Base-by-base conservation (phyloP, 1,140 invertebrate species). In the Pomphorhynchus laevis region DNA sequence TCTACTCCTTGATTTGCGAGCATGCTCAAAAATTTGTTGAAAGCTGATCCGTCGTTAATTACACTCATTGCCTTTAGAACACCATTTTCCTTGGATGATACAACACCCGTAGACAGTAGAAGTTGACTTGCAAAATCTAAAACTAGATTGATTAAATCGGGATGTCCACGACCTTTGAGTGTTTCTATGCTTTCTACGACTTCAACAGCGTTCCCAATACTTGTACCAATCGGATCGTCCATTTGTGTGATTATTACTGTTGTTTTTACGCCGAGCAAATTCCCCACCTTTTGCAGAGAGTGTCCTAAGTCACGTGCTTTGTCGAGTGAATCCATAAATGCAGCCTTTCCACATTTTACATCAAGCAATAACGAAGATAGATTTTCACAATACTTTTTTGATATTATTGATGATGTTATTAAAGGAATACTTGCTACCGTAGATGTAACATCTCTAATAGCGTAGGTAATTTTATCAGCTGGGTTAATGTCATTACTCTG, bases 351-450 rank as follows among this genome's bases (percentile, higher is more conserved):
- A 37, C 57, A 58, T 52, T 68, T 68, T 0, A 68, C 56, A 50
- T 68, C 66, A 27, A 36, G 18, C n/a, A 36, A 18, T 20, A 36
- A 20, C 14, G 18, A 46, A 29, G 54, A 49, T 1, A 64, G 41
- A 12, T 54, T 55, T 47, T 64, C 65, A 4, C 64, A 64, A 3
- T 58, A 59, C 47, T 68, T 68, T 50, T 68, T 68, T 2, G 64
- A 65, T 5, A 67, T 49, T 21, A 68, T 67, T 1, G 66, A 67
- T n/a, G 58, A 65, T 67, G 57, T 56, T 37, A 67, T 63, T 3
- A 68, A 55, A 3, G 58, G 51, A 11, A 53, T 46, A 39, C 54
- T 53, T 8, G 57, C 54, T 1, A 67, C 62, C 5, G 67, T 68
- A 3, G 53, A 53, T 2, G 65, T 68, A 5, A 64, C 54, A 46